A percentile compares a stretch with the other conserved stretches of the same genome.
Conservation (phyloP, 2,113 vertebrate species). For the Saguinus imperator region DNA sequence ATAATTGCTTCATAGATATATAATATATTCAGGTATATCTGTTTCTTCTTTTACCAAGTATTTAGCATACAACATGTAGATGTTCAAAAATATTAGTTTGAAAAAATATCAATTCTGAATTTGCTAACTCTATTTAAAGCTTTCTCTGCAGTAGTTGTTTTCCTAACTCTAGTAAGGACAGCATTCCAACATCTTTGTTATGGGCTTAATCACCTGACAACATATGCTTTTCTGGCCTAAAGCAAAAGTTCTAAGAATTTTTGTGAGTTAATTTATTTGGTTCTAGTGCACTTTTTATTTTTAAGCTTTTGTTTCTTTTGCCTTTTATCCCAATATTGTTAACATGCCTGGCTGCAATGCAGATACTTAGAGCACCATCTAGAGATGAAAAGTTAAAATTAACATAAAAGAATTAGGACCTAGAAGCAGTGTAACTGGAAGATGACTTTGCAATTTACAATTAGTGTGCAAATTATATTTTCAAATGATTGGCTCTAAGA, state of each 20-base stretch:
- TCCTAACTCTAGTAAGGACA: constrained; percentile 40
- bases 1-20: neutral
- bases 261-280: constrained; percentile 31
- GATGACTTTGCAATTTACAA: constrained; percentile 72
- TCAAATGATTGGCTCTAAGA: constrained; percentile 66
- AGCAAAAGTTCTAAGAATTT: constrained; percentile 50
- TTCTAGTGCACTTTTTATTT: constrained; percentile 30
- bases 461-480: constrained; percentile 74
- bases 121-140: constrained; percentile 13
- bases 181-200: constrained; percentile 28
- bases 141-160: constrained; percentile 18
- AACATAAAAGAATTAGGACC: neutral
- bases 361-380: constrained; percentile 86
- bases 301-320: constrained; percentile 10
- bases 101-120: neutral
- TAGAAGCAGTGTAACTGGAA: constrained; percentile 11
- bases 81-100: neutral
- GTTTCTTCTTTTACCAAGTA: neutral
- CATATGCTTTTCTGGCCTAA: neutral
- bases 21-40: neutral
- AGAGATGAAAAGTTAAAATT: constrained; percentile 81
- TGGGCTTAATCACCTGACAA: constrained; percentile 61
- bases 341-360: constrained; percentile 36
- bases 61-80: neutral
- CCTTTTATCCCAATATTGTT: constrained; percentile 18